phyloP scores from a whole-genome alignment of 2,888 invertebrate species.

The Ormyrus labotus region DNA sequence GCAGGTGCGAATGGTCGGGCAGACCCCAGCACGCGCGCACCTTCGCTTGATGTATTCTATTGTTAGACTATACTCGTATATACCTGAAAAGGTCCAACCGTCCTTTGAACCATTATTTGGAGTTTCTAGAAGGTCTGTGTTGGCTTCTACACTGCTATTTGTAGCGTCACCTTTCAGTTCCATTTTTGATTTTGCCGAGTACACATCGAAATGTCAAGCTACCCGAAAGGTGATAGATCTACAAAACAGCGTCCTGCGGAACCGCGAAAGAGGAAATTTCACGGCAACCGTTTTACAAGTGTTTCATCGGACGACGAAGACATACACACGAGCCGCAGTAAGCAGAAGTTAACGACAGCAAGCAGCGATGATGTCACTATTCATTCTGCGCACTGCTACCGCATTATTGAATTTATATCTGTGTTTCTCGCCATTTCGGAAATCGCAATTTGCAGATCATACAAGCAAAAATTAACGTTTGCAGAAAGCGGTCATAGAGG shows the following conservation, averaged over 20 bases:
- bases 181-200: not conserved
- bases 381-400: constrained; percentile 48
- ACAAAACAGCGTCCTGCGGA: not conserved
- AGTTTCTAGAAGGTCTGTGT: not conserved
- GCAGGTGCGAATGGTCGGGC: not conserved
- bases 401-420: constrained; percentile 49
- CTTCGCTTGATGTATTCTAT: not conserved
- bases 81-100: not conserved
- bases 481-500: constrained; percentile 45
- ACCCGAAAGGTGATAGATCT: not conserved
- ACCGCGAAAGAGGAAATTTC: not conserved
- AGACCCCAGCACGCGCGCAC: not conserved
- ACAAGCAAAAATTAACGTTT: constrained; percentile 46
- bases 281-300: too few species aligned
- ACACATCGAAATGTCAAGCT: not conserved
- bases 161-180: not conserved
- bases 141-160: not conserved
- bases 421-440: constrained; percentile 51
- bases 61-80: not conserved
- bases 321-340: constrained; percentile 39
- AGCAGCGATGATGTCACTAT: constrained; percentile 19
- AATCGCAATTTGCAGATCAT: constrained; percentile 43
- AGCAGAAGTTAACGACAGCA: not conserved
- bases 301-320: constrained; percentile 24
- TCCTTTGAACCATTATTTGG: not conserved